These are phyloP conservation scores for Leucania comma DNA, from an alignment of 2,888 invertebrate species.

Conservation along the genomic window DNA sequence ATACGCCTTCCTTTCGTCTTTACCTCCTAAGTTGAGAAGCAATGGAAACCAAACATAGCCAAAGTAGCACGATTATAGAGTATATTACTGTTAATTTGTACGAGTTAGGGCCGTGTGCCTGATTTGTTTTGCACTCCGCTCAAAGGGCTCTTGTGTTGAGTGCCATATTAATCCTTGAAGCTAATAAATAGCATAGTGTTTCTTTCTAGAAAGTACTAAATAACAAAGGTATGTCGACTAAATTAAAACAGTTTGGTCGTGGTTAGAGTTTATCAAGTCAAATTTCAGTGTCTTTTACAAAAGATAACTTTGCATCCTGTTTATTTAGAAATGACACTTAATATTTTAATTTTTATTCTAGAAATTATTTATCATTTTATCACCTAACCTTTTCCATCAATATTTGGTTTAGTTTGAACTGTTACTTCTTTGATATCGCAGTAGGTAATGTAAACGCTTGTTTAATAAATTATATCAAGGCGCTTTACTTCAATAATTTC, in stretches of 20 bases:
- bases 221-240: neutral
- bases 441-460: no score
- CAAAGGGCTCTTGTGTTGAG: conserved; percentile 51
- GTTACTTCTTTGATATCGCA: no score
- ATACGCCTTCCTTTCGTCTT: neutral
- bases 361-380: no score
- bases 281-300: no score
- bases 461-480: no score
- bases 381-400: no score
- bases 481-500: no score
- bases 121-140: conserved; percentile 72
- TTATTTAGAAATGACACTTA: no score
- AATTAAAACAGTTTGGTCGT: neutral
- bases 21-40: conserved; percentile 13
- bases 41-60: conserved; percentile 31
- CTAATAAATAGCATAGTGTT: conserved; percentile 22
- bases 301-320: no score
- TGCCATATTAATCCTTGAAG: conserved; percentile 1
- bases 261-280: conserved; percentile 7
- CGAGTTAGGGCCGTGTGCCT: conserved; percentile 68
- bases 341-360: no score
- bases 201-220: conserved; percentile 28
- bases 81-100: conserved; percentile 8
- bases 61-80: neutral
- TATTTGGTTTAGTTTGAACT: no score